These are phyloP conservation scores for Nycticorax nycticorax DNA, from an alignment of 2,113 vertebrate species.

Conservation along the genomic window DNA sequence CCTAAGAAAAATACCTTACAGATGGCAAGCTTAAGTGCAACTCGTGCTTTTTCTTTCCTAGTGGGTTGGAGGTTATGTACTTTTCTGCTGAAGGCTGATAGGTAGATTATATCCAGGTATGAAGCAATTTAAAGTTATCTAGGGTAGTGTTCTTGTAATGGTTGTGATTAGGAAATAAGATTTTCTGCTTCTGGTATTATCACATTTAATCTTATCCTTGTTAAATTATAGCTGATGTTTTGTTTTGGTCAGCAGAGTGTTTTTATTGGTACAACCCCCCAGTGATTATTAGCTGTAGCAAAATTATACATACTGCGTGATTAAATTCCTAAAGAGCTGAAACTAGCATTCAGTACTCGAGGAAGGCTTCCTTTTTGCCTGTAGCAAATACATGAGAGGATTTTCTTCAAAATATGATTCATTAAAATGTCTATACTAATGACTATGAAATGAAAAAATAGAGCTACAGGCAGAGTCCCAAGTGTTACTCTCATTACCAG, in stretches of 20 bases:
- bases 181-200: not conserved
- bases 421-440: constrained; percentile 30
- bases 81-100: not conserved
- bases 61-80: not conserved
- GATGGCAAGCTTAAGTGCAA: not conserved
- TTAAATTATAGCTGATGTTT: not conserved
- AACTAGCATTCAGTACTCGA: not conserved
- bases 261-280: not conserved
- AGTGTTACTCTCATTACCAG: constrained; percentile 25
- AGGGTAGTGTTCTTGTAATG: not conserved
- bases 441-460: constrained; percentile 12
- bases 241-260: constrained; percentile 6
- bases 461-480: not conserved
- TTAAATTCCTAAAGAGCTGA: constrained; percentile 26
- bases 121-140: not conserved
- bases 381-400: constrained; percentile 28
- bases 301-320: not conserved
- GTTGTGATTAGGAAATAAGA: not conserved
- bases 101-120: not conserved
- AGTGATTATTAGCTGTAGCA: constrained; percentile 12
- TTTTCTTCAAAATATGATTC: constrained; percentile 36
- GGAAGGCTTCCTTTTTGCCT: constrained; percentile 5
- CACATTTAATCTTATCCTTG: not conserved
- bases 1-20: not conserved
- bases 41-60: not conserved